These are phyloP conservation scores for Pangasius macronema DNA, from an alignment of 2,797 vertebrate species.

Conservation along the genomic window DNA sequence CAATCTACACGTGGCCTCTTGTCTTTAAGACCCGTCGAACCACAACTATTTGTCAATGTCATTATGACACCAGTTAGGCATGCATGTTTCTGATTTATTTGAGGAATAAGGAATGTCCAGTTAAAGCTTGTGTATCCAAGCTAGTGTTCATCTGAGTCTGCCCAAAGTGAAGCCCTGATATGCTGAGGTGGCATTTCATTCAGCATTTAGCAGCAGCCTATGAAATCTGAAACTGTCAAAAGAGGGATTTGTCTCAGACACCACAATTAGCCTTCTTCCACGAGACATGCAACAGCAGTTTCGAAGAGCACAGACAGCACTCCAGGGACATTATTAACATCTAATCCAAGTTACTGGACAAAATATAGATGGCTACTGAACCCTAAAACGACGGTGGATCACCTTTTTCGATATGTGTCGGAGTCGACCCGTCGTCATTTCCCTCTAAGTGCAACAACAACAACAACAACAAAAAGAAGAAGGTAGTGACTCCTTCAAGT, in stretches of 20 bases:
- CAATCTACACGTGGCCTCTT: background rate
- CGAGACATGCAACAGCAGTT: slow-evolving; percentile 15
- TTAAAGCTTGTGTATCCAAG: background rate
- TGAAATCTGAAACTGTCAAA: slow-evolving; percentile 35
- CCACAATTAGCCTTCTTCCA: slow-evolving; percentile 37
- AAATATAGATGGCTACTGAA: background rate
- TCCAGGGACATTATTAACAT: background rate
- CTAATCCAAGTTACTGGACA: background rate
- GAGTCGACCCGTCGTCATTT: too few species aligned
- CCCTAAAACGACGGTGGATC: too few species aligned
- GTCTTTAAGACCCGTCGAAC: background rate
- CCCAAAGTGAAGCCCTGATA: background rate
- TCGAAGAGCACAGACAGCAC: slow-evolving; percentile 8
- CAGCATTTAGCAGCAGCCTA: background rate
- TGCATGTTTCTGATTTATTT: background rate
- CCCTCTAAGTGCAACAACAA: too few species aligned
- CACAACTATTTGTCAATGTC: background rate
- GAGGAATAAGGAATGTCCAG: background rate
- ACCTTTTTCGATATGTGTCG: too few species aligned
- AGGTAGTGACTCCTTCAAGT: slow-evolving; percentile 29
- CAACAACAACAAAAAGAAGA: background rate
- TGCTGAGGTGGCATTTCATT: slow-evolving; percentile 22
- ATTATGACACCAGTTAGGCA: background rate
- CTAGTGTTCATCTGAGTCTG: slow-evolving; percentile 11
- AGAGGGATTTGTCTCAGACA: slow-evolving; percentile 34